Evolutionary conservation across 2,113 vertebrate species (phyloP).

Genomic region (Hydrolagus affinis): DNA sequence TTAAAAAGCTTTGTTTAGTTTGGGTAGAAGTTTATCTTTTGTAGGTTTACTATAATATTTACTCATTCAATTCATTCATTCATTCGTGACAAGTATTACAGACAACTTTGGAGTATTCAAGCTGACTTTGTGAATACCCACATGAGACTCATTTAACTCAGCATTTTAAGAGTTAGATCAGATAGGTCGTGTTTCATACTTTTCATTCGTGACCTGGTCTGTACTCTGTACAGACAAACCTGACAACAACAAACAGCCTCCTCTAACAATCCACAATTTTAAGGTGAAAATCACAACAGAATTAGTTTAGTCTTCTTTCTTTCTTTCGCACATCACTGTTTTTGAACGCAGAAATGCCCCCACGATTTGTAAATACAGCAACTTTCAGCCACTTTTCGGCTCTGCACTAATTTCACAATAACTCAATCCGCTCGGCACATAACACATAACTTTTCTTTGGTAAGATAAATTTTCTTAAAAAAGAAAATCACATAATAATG

Average conservation of each 20-base stretch:
- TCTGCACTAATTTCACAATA: neutral
- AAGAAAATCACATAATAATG: neutral
- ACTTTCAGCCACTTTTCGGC: constrained; percentile 9
- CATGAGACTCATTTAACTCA: neutral
- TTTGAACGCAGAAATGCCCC: neutral
- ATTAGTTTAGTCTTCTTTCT: no score
- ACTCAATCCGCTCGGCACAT: neutral
- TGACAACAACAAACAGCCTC: neutral
- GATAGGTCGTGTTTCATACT: neutral
- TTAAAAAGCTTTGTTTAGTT: neutral
- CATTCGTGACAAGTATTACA: neutral
- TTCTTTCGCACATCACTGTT: no score
- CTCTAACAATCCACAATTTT: neutral
- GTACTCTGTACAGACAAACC: neutral
- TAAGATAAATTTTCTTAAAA: no score
- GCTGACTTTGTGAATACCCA: neutral
- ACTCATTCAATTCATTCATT: neutral
- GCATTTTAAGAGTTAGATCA: constrained; percentile 19
- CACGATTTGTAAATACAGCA: no score
- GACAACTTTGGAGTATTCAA: neutral
- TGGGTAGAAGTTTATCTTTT: neutral
- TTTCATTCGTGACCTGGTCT: neutral
- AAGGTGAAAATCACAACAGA: no score
- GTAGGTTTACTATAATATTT: neutral
- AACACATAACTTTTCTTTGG: constrained; percentile 19